These are phyloP conservation scores for Acronicta aceris DNA, from an alignment of 2,888 invertebrate genomes.

Conservation along the genomic window DNA sequence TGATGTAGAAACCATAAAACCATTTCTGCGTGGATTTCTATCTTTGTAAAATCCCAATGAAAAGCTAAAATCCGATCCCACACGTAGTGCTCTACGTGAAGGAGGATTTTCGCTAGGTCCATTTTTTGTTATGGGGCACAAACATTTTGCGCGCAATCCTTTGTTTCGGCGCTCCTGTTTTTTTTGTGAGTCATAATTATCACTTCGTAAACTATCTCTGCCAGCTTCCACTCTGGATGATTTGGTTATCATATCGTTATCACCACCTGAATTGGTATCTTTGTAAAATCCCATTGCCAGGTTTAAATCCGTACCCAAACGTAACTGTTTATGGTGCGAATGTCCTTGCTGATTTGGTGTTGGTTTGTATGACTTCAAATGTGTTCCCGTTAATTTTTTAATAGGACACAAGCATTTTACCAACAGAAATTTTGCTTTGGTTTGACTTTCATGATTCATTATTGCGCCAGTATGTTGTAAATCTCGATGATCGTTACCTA, in stretches of 20 bases:
- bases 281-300: constrained; percentile 57
- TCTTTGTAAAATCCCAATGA: constrained; percentile 57
- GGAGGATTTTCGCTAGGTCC: constrained; percentile 13
- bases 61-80: constrained; percentile 56
- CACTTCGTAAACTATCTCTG: too few relatives aligned
- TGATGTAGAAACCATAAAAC: background rate
- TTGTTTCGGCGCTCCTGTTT: too few relatives aligned
- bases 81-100: constrained; percentile 25
- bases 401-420: background rate
- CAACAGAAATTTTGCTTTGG: background rate
- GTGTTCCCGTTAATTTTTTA: background rate
- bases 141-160: too few relatives aligned
- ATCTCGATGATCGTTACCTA: background rate
- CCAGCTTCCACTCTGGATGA: too few relatives aligned
- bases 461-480: too few relatives aligned
- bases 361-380: background rate
- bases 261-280: constrained; percentile 15
- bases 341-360: background rate
- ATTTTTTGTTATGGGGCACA: too few relatives aligned
- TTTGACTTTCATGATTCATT: background rate
- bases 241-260: background rate
- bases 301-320: constrained; percentile 52
- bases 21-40: background rate
- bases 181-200: too few relatives aligned
- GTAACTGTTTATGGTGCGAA: constrained; percentile 19